Base-by-base conservation (phyloP, 2,113 vertebrate genomes). In the Xenopus tropicalis region DNA sequence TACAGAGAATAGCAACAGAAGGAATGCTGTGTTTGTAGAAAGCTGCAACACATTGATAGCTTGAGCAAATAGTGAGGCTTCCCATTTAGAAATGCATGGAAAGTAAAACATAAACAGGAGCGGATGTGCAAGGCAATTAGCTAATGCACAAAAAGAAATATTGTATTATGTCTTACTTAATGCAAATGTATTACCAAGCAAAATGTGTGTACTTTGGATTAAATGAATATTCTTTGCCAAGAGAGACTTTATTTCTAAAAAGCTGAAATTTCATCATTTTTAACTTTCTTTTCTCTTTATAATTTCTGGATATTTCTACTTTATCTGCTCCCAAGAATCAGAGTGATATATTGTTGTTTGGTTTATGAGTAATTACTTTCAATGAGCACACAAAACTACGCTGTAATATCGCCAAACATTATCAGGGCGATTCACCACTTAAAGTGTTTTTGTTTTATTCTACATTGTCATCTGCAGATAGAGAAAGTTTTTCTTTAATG, bases 1-100 rank as follows among this genome's bases (percentile, higher is more conserved):
- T 76, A 76, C 73, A 63, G 73, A 76, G 73, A 69, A 76, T 69
- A 57, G 73, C 66, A 76, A 76, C 73, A 76, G 73, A 76, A 69
- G 73, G 66, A 68, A 69, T 69, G 58, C 66, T 69, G 66, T 69
- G 66, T 76, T 76, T 61, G 73, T 63, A 54, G 48, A 76, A 76
- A 76, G 73, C 73, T 76, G 73, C 73, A 76, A 76, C 37, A 69
- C 73, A 69, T 69, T 56, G 73, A 76, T 76, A 76, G 73, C 73
- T 69, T 69, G 58, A 76, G 48, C 66, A 75, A 75, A 75, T 75
- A 75, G 24, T 48, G 22, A 69, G 66, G 19, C 20, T 17, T 76
- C 37, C 66, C 62, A 62, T 69, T 76, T 69, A 69, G 57, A 56
- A 76, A 69, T 54, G 29, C 13, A 19, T 14, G 24, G 21, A 56